Percentiles rank a stretch among this genome's conserved stretches.
Conservation (phyloP, 2,888 invertebrate genomes). For the Drosophila barbarae region DNA sequence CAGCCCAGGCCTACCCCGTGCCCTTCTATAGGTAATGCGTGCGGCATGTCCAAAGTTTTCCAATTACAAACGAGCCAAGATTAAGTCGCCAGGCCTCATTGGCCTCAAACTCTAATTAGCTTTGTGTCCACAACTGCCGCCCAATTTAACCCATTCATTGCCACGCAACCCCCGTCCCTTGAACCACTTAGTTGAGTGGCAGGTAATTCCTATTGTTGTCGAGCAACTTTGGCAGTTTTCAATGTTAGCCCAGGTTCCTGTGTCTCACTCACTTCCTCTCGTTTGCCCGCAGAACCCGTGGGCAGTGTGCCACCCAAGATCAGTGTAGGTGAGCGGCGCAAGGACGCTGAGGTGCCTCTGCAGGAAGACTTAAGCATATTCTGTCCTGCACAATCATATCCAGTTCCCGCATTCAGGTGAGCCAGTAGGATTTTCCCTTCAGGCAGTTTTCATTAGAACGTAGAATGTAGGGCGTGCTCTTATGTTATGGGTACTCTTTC, state of each 20-base stretch:
- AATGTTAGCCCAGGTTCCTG: constrained; percentile 21
- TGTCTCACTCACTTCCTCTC: too few relatives aligned
- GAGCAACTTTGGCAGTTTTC: constrained; percentile 52
- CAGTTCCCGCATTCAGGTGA: constrained; percentile 86
- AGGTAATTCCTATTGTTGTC: constrained; percentile 24
- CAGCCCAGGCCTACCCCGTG: constrained; percentile 86
- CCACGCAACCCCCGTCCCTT: constrained; percentile 33
- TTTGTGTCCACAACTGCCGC: constrained; percentile 31
- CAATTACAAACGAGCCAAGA: constrained; percentile 38
- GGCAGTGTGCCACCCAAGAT: constrained; percentile 81
- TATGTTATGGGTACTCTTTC: constrained; percentile 21
- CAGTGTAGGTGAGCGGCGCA: constrained; percentile 82
- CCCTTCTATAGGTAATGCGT: constrained; percentile 76
- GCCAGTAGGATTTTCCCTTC: not conserved
- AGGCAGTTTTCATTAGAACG: constrained; percentile 80
- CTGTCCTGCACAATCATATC: constrained; percentile 88
- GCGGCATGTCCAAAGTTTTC: constrained; percentile 36
- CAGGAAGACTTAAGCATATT: constrained; percentile 83
- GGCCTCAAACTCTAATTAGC: constrained; percentile 50
- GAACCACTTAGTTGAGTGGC: constrained; percentile 22
- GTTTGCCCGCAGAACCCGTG: constrained; percentile 81
- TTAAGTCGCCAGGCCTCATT: constrained; percentile 58
- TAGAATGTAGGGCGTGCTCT: constrained; percentile 80
- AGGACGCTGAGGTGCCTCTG: constrained; percentile 80
- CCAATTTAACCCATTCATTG: constrained; percentile 52